phyloP scores from a whole-genome alignment of 2,888 invertebrate species.

The Melinopterus prodromus region DNA sequence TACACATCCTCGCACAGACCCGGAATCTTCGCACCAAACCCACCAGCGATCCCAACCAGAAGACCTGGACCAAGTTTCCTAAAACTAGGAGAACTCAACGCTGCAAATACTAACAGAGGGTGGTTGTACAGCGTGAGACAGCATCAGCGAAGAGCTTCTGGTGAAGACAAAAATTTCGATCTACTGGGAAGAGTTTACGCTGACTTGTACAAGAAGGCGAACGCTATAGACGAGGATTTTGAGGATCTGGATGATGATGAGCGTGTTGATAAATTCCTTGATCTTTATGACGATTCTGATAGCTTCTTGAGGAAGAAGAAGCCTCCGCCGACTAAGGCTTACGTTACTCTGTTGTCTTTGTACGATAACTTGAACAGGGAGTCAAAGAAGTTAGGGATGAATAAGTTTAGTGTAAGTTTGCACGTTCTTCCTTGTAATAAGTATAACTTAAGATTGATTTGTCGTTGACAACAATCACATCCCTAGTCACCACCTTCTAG shows the following conservation, averaged over 20 bases:
- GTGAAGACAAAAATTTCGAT: conserved; percentile 44
- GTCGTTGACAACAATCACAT: no score
- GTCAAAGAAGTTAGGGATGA: conserved; percentile 69
- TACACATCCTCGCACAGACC: conserved; percentile 59
- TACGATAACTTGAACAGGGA: conserved; percentile 74
- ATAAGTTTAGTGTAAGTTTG: conserved; percentile 68
- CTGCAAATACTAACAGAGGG: not conserved
- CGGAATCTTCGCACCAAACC: conserved; percentile 65
- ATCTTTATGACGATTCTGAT: conserved; percentile 52
- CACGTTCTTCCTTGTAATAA: no score
- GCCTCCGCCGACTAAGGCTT: conserved; percentile 66
- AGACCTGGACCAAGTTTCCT: conserved; percentile 8
- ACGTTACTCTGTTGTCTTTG: conserved; percentile 67
- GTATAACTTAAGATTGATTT: no score
- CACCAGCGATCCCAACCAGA: conserved; percentile 51
- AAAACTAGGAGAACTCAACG: conserved; percentile 11
- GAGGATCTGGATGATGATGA: conserved; percentile 48
- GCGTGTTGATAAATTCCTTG: conserved; percentile 49
- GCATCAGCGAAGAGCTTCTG: not conserved
- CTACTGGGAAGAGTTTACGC: conserved; percentile 54
- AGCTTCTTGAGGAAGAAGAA: conserved; percentile 61
- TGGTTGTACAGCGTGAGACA: not conserved
- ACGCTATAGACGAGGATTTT: conserved; percentile 46
- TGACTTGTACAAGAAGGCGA: conserved; percentile 56
- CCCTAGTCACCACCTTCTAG: no score